Evolutionary conservation across 64 coral and sea anemone species (phyloP).

Genomic region (Platygyra sinensis): DNA sequence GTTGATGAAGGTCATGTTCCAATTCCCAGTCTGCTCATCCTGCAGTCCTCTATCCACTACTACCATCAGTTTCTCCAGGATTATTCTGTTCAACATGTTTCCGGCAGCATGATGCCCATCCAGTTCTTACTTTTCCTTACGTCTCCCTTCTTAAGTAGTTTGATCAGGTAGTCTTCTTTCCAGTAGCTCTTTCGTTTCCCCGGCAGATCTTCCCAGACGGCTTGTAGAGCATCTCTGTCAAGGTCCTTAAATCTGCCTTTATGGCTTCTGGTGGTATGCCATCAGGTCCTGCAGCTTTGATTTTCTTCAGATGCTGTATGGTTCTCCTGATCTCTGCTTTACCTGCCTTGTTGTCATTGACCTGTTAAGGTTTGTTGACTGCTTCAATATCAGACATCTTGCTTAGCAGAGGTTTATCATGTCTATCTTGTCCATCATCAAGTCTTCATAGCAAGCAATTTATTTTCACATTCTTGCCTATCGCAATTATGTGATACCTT

Average conservation of each 20-base stretch:
- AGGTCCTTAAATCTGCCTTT: not conserved
- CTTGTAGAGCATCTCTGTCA: not conserved
- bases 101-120: conserved; percentile 29
- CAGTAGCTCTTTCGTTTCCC: too few relatives aligned
- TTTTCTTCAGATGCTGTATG: conserved; percentile 18
- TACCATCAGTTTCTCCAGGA: conserved; percentile 30
- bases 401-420: too few relatives aligned
- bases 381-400: too few relatives aligned
- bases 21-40: conserved; percentile 28
- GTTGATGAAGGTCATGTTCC: not conserved
- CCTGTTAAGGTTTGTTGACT: too few relatives aligned
- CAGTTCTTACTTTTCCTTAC: conserved; percentile 24
- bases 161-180: conserved; percentile 26
- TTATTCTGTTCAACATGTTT: conserved; percentile 22
- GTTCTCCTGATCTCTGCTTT: not conserved
- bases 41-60: conserved; percentile 15
- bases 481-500: too few relatives aligned
- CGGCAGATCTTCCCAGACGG: not conserved
- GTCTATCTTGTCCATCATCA: too few relatives aligned
- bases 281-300: conserved; percentile 26
- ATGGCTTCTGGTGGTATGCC: conserved; percentile 22
- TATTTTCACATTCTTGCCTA: too few relatives aligned
- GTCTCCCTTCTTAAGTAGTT: conserved; percentile 47
- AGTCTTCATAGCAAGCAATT: too few relatives aligned
- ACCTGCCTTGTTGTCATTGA: too few relatives aligned